A percentile compares a stretch with the other conserved stretches of the same genome.
Conservation (phyloP, 2,888 invertebrate species). For the Portevinia maculata region DNA sequence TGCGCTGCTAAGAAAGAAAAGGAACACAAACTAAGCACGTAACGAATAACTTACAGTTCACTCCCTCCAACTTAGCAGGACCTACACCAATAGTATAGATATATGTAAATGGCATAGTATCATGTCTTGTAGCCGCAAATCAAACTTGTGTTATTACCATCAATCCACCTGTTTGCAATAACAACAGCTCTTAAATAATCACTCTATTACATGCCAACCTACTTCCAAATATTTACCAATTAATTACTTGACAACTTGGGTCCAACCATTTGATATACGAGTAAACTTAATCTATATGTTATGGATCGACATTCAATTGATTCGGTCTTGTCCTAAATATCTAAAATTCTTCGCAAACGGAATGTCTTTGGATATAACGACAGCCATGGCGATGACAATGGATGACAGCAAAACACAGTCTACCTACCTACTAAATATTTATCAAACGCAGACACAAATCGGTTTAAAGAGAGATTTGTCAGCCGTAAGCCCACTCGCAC, state of each 20-base stretch:
- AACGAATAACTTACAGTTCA: too few species aligned
- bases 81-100: too few species aligned
- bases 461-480: conserved; percentile 21
- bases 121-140: too few species aligned
- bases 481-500: not conserved
- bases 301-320: conserved; percentile 67
- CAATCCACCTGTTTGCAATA: not conserved
- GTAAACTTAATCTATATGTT: conserved; percentile 7
- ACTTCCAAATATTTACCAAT: conserved; percentile 30
- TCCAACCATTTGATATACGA: not conserved
- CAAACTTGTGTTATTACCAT: too few species aligned
- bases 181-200: not conserved
- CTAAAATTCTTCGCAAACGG: conserved; percentile 49
- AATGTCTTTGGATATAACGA: conserved; percentile 40
- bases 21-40: too few species aligned
- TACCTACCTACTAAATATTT: conserved; percentile 35
- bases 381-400: not conserved
- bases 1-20: too few species aligned
- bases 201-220: not conserved
- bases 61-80: too few species aligned
- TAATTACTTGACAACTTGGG: conserved; percentile 35
- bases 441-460: not conserved
- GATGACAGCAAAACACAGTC: not conserved
- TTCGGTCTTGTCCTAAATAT: conserved; percentile 66
- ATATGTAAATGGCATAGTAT: too few species aligned